Base-by-base conservation (phyloP, 2,797 vertebrate genomes). In the Botia kubotai region DNA sequence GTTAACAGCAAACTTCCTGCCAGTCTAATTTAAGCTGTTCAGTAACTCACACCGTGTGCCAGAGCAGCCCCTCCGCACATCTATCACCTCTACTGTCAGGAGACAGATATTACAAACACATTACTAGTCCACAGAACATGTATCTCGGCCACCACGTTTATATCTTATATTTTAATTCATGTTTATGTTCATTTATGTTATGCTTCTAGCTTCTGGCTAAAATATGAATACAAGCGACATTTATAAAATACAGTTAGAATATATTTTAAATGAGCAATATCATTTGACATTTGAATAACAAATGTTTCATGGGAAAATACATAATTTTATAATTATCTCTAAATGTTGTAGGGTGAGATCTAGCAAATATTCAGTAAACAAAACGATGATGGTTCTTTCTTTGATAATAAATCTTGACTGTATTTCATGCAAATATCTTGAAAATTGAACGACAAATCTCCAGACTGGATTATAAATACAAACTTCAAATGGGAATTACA, bases 21-120 rank as follows among this genome's bases (percentile, higher is more conserved):
- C 26, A 16, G 55, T 84, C 83, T 79, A 81, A 84, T 80, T 85
- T 86, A 83, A 74, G 68, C 68, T 53, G 72, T 71, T 80, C 79
- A 80, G 65, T 55, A 63, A 83, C 57, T 81, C 75, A 81, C 77
- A 73, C 74, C 53, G 26, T 67, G 33, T 74, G 77, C 82, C 77
- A 73, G 39, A 72, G 75, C 78, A 86, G 68, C 75, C 75, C 76
- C 72, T 23, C 55, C 77, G 75, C 57, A 71, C 66, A 10, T 75
- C 29, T 29, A 60, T 13, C 39, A 48, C 26, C 23, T 75, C 17
- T 58, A 11, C 12, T 26, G 72, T 57, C 55, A 67, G 52, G 17
- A 19, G 36, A 17, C 53, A 36, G 36, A 73, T 21, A 73, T 52
- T 46, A 58, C 55, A 76, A 50, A 23, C 57, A 48, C n/a, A 79